Evolutionary conservation across 2,797 vertebrate species (phyloP).

Genomic region (Crocodylus rhombifer): DNA sequence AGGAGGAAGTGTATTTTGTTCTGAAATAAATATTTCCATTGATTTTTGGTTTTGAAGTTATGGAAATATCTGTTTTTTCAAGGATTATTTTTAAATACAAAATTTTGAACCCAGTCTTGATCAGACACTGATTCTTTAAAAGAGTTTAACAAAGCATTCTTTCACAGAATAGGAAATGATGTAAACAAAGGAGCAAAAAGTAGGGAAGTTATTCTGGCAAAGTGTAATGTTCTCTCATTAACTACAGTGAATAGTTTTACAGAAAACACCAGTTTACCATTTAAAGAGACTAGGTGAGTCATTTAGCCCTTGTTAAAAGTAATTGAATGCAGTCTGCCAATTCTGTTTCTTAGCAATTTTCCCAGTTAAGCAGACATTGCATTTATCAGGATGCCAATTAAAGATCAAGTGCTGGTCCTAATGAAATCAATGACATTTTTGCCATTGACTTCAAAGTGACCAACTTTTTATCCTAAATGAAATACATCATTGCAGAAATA

Average conservation of each 20-base stretch:
- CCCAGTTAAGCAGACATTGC: not conserved
- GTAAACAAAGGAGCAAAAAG: not conserved
- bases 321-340: constrained; percentile 1
- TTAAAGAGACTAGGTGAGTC: constrained; percentile 1
- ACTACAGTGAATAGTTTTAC: constrained; percentile 1
- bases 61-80: not conserved
- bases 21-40: not conserved
- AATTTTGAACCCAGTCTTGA: not conserved
- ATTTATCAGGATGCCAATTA: constrained; percentile 34
- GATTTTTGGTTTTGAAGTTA: not conserved
- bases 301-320: constrained; percentile 38
- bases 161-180: not conserved
- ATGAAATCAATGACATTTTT: constrained; percentile 7
- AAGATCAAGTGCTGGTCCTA: constrained; percentile 6
- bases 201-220: not conserved
- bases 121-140: not conserved
- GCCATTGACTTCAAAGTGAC: not conserved
- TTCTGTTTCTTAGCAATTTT: not conserved
- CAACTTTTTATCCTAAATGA: not conserved
- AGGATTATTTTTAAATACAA: not conserved
- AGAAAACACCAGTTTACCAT: constrained; percentile 3
- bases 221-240: not conserved
- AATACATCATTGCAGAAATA: not conserved
- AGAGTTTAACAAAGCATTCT: not conserved
- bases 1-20: not conserved